A percentile compares a stretch with the other conserved stretches of the same genome.
Conservation (phyloP, 2,113 vertebrate genomes). For the Mesitornis unicolor region DNA sequence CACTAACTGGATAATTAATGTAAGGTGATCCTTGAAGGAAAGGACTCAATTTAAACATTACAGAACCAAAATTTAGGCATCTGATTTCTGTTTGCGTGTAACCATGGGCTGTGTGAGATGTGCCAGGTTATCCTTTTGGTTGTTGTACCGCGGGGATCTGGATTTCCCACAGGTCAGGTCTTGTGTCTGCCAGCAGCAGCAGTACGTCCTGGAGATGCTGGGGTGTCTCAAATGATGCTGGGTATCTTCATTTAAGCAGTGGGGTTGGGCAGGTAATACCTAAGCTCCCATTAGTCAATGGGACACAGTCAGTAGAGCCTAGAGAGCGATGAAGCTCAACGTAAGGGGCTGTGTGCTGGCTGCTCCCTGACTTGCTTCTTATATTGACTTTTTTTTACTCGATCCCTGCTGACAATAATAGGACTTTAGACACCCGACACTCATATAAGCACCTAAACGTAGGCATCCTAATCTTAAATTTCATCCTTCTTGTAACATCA, state of each 20-base stretch:
- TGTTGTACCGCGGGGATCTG: accelerated
- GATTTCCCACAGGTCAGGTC: too few relatives aligned
- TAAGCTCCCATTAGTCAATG: not conserved
- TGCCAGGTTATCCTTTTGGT: not conserved
- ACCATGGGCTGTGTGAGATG: not conserved
- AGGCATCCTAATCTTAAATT: not conserved
- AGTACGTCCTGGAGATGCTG: not conserved
- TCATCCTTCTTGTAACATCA: not conserved
- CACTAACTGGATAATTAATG: not conserved
- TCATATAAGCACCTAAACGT: not conserved
- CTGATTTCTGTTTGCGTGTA: not conserved
- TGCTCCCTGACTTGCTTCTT: not conserved
- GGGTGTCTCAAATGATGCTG: not conserved
- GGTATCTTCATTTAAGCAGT: not conserved
- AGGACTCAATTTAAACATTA: not conserved
- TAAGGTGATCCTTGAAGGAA: not conserved
- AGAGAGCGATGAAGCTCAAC: not conserved
- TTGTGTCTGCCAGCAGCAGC: not conserved
- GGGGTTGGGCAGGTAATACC: not conserved
- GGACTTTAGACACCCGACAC: not conserved
- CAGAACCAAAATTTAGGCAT: not conserved
- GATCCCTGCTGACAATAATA: not conserved
- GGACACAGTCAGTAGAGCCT: not conserved
- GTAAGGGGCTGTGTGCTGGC: not conserved
- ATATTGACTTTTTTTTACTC: not conserved